Evolutionary conservation across 2,113 vertebrate genomes (phyloP), one percentile per base, ranked within the genome.

Genomic region (Sceloporus tristichus): DNA sequence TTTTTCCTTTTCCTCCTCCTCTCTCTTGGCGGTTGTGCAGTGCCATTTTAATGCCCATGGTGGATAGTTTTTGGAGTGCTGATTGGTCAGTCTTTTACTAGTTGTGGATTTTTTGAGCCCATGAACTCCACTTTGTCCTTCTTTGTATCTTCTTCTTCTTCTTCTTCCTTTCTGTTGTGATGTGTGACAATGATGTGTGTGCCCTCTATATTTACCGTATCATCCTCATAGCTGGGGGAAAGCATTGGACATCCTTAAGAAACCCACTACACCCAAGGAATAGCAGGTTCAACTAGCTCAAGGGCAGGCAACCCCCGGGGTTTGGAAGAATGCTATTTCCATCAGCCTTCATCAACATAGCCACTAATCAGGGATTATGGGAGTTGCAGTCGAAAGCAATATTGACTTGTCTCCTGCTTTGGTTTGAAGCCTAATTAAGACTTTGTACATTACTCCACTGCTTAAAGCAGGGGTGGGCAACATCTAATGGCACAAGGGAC

Each of bases 21-120:
- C 94, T 94, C 92, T 95, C 94, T 95, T 93, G 94, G 95, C 96
- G 90, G 94, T 94, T 96, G 96, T 98, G 96, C 88, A 97, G 97
- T 97, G 96, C 95, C 93, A 96, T 97, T 92, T 93, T 91, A 79
- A 91, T 93, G 93, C 96, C 95, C 94, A 93, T 96, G 95, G 94
- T 93, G 96, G 96, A 95, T 91, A 92, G 93, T 96, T 95, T 91
- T 85, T 96, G 94, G 94, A 94, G 92, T 97, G 96, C 93, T 96
- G 92, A 95, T 91, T 96, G 95, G 94, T 96, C 88, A 91, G 93
- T 94, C 93, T 83, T 94, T 94, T 91, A 95, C 95, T 95, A 95
- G 95, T 94, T 91, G 94, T 97, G 97, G 96, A 93, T 77, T 84
- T 93, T 96, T 96, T 95, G 91, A 93, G 92, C 92, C 92, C 79